These are phyloP conservation scores for Falco rusticolus DNA, from an alignment of 2,797 vertebrate species.

Conservation along the genomic window DNA sequence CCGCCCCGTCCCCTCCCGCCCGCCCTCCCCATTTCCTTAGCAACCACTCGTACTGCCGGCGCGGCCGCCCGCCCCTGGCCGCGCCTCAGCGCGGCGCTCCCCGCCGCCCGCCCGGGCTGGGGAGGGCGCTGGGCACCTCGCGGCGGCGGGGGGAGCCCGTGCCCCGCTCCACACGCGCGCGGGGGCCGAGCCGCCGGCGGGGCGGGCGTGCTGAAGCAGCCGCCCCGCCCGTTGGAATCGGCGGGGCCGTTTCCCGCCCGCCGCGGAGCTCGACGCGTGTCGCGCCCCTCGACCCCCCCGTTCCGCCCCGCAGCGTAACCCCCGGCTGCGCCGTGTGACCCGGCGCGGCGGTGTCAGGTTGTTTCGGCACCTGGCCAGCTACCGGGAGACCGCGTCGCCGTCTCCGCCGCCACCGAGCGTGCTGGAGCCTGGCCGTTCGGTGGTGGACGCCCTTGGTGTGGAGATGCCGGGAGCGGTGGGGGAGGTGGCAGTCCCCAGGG, in stretches of 20 bases:
- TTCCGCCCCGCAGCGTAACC: background rate
- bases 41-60: slow-evolving; percentile 51
- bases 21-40: slow-evolving; percentile 67
- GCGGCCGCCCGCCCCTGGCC: background rate
- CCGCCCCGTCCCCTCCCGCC: background rate
- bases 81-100: background rate
- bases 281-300: too few species aligned
- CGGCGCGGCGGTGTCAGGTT: background rate
- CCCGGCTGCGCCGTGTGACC: rapidly evolving
- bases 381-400: background rate
- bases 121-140: background rate
- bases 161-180: too few species aligned
- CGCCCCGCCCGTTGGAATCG: too few species aligned
- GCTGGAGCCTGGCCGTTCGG: too few species aligned
- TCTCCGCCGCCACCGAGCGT: too few species aligned
- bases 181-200: background rate
- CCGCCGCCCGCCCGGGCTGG: background rate
- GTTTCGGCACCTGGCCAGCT: background rate
- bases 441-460: background rate
- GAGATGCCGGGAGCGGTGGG: background rate
- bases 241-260: background rate
- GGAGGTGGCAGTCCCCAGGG: background rate
- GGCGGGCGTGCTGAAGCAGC: background rate
- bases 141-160: background rate
- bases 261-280: background rate